phyloP scores from a whole-genome alignment of 2,888 invertebrate species.

The Lepidocyrtoides sp. region DNA sequence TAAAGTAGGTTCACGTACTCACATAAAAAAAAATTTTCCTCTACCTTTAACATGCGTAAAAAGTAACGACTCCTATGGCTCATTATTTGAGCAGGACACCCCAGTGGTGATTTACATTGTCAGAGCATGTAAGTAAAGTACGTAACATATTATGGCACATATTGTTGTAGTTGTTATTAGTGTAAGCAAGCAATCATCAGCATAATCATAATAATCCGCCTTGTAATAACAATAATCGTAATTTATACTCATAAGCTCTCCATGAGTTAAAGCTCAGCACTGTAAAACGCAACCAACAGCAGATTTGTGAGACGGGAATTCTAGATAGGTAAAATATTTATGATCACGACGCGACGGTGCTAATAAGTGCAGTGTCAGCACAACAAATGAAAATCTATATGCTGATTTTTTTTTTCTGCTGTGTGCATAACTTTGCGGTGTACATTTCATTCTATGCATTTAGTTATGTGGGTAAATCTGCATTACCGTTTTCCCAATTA shows the following conservation, averaged over 20 bases:
- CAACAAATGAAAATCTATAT: constrained; percentile 29
- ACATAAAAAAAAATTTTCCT: neutral
- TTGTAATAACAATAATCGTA: constrained; percentile 75
- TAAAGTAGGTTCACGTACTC: constrained; percentile 26
- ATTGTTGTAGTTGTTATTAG: constrained; percentile 42
- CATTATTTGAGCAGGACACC: constrained; percentile 58
- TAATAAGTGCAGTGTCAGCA: constrained; percentile 38
- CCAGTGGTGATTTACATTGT: constrained; percentile 60
- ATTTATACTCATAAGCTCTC: constrained; percentile 46
- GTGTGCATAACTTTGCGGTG: constrained; percentile 1
- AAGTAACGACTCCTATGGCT: neutral
- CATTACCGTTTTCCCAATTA: neutral
- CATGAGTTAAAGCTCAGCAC: too few species aligned
- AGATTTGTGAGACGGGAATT: neutral
- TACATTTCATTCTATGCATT: neutral
- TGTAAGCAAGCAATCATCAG: constrained; percentile 42
- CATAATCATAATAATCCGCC: constrained; percentile 69
- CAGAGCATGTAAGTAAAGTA: neutral
- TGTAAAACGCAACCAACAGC: too few species aligned
- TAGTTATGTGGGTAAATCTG: too few species aligned
- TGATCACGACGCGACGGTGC: constrained; percentile 37
- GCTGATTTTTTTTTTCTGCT: constrained; percentile 27
- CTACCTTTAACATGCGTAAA: constrained; percentile 1
- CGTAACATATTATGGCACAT: constrained; percentile 45
- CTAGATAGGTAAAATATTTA: constrained; percentile 61